A percentile compares a stretch with the other conserved stretches of the same genome.
These are phyloP conservation scores for Campylomormyrus numenius DNA, from an alignment of 2,113 vertebrate genomes.

Conservation along the genomic window DNA sequence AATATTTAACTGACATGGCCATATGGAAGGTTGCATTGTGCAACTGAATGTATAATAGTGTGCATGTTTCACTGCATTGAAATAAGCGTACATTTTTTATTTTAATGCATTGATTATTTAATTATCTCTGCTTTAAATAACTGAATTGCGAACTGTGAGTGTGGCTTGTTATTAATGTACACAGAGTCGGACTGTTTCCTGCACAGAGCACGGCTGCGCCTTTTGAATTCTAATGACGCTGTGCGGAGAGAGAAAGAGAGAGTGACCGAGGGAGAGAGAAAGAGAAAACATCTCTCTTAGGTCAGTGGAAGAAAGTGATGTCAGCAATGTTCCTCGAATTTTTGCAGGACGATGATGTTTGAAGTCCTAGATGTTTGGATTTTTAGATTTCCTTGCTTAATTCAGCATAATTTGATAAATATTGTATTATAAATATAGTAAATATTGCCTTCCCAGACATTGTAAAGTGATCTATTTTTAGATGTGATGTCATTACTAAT, in stretches of 20 bases:
- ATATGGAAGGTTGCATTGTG: neutral
- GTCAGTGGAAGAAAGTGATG: neutral
- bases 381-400: neutral
- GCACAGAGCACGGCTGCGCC: neutral
- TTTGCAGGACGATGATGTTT: neutral
- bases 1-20: neutral
- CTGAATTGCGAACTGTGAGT: neutral
- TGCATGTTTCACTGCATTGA: neutral
- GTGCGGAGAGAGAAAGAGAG: neutral
- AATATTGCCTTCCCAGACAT: neutral
- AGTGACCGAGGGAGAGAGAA: neutral
- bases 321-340: neutral
- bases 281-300: neutral
- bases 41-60: neutral
- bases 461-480: neutral
- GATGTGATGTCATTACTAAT: neutral
- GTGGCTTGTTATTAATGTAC: neutral
- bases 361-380: neutral
- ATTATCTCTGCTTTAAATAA: neutral
- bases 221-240: neutral
- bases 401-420: neutral
- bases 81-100: neutral
- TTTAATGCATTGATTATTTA: neutral
- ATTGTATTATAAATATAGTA: neutral
- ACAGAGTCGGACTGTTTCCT: neutral